Conservation (phyloP, 2,888 invertebrate genomes). For the Spilosoma lubricipeda region DNA sequence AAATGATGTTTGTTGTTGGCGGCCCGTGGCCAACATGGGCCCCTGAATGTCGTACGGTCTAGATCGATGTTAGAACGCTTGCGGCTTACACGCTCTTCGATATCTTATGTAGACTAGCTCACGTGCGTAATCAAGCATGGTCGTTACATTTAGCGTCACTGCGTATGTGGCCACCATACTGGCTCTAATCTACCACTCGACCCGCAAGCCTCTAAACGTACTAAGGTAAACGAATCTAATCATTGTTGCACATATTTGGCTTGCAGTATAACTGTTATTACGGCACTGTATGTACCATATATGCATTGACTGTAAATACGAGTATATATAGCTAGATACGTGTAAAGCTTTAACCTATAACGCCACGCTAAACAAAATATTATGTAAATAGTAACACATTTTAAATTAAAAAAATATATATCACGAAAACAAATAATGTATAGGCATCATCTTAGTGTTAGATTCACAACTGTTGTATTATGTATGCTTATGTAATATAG, state of each 20-base stretch:
- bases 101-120: slow-evolving; percentile 53
- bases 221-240: slow-evolving; percentile 31
- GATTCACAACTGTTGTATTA: slow-evolving; percentile 49
- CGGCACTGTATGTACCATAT: slow-evolving; percentile 44
- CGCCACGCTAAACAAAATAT: slow-evolving; percentile 41
- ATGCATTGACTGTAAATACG: slow-evolving; percentile 51
- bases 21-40: slow-evolving; percentile 57
- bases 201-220: slow-evolving; percentile 25
- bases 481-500: slow-evolving; percentile 67
- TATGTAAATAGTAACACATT: slow-evolving; percentile 47
- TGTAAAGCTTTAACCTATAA: slow-evolving; percentile 41
- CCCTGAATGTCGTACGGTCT: slow-evolving; percentile 76
- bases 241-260: slow-evolving; percentile 36
- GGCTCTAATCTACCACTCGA: slow-evolving; percentile 19
- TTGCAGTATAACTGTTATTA: slow-evolving; percentile 33
- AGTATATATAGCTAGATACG: slow-evolving; percentile 32
- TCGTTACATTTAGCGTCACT: slow-evolving; percentile 30
- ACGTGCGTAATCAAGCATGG: slow-evolving; percentile 39
- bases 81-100: slow-evolving; percentile 68
- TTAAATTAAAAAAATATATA: slow-evolving; percentile 22
- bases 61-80: slow-evolving; percentile 80
- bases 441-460: slow-evolving; percentile 37
- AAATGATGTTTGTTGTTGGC: slow-evolving; percentile 62
- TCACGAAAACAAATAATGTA: slow-evolving; percentile 29
- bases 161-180: slow-evolving; percentile 47